Evolutionary conservation across 1,140 invertebrate species (phyloP), one percentile per base, ranked within the genome.

Genomic region (Ditylenchus dipsaci): DNA sequence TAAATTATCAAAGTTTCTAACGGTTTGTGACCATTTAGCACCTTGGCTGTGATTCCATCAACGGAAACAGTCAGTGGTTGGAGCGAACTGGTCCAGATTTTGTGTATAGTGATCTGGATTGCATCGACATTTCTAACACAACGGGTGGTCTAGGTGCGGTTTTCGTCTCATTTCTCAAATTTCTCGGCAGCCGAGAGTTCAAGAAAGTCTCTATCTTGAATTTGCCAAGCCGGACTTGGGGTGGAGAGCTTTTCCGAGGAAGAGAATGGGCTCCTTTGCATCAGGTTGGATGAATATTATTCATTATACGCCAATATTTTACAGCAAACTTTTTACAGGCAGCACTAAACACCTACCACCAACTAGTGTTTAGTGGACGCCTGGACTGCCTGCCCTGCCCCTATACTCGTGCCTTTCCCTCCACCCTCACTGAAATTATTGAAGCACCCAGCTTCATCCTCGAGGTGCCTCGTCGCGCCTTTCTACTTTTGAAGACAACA

Each of bases 161-260:
- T 19, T 72, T 72, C 42, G 29, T 60, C n/a, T 59, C 30, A 1
- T 65, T 72, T 29, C 33, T 69, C 19, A n/a, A 69, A 27, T 17
- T 53, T 13, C 65, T 69, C n/a, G 68, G 67, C n/a, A 70, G 67
- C 17, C 26, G 38, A 59, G 29, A 69, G 15, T 69, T 72, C 29
- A 29, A 69, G 17, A 30, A 63, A 47, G 8, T 47, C 23, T 26
- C 15, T 17, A 45, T 19, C 19, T 30, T 69, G 29, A 53, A 70
- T 27, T 69, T 69, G 21, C 15, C 65, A 8, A 15, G 38, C 42
- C 38, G 68, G 33, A 26, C 15, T 69, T 19, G 68, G 58, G 9
- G 19, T 21, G 17, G 19, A 26, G 29, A 21, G 19, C 0, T 67
- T 65, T 63, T 65, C 49, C 38, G 30, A 11, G 19, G 63, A 19